Percentiles rank a stretch among this genome's conserved stretches.
phyloP scores from a whole-genome alignment of 92 coral and sea anemone genomes.

The Zoanthus solanderi region DNA sequence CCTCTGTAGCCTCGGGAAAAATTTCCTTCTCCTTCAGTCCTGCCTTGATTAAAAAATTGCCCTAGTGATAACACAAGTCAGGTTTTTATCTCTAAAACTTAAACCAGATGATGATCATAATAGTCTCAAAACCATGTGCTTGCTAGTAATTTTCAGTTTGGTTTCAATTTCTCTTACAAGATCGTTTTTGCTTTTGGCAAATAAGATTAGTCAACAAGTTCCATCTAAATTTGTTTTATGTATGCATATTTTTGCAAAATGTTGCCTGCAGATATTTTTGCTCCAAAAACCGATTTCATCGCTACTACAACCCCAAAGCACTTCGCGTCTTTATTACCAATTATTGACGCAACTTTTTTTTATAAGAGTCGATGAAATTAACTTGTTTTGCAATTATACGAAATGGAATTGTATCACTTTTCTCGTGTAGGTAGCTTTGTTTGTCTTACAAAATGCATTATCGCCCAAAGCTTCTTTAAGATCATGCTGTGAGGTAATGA shows the following conservation, averaged over 20 bases:
- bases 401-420: not conserved
- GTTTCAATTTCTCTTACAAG: not conserved
- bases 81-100: not conserved
- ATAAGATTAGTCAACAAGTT: not conserved
- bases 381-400: not conserved
- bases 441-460: not conserved
- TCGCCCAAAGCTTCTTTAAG: not conserved
- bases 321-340: too few relatives aligned
- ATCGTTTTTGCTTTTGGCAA: not conserved
- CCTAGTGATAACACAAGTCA: not conserved
- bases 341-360: too few relatives aligned
- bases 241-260: not conserved
- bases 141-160: not conserved
- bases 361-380: not conserved
- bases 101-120: not conserved
- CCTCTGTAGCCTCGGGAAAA: not conserved
- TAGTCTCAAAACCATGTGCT: not conserved
- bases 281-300: not conserved
- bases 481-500: constrained; percentile 29
- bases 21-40: not conserved
- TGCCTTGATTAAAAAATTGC: not conserved
- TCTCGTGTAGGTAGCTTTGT: not conserved
- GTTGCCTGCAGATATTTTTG: not conserved
- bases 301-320: not conserved
- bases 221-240: not conserved